Percentiles rank a stretch among this genome's conserved stretches.
phyloP scores from a whole-genome alignment of 2,113 vertebrate species.

The Paedocypris sp. region DNA sequence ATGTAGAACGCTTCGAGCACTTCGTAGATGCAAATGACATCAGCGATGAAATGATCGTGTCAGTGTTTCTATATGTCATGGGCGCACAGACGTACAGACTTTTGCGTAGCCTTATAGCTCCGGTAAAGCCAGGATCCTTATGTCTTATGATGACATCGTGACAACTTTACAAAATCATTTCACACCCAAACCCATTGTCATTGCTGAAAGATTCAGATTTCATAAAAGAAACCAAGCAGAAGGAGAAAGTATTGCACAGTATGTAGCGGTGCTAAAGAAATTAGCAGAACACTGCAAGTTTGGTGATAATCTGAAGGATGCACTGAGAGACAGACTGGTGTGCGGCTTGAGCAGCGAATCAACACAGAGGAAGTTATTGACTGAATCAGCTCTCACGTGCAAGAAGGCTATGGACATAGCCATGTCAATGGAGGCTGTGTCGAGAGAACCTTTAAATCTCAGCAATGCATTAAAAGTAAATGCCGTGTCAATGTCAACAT shows the following conservation, averaged over 20 bases:
- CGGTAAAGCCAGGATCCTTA: background rate
- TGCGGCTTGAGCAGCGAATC: conserved; percentile 44
- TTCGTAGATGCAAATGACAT: background rate
- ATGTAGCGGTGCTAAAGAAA: conserved; percentile 41
- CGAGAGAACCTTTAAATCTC: conserved; percentile 23
- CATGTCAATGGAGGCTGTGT: background rate
- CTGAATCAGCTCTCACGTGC: conserved; percentile 20
- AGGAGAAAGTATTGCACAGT: conserved; percentile 42
- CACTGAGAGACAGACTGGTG: conserved; percentile 47
- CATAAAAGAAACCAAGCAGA: conserved; percentile 33
- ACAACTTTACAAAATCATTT: background rate
- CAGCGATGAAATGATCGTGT: background rate
- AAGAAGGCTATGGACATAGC: conserved; percentile 23
- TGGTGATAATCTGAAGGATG: conserved; percentile 44
- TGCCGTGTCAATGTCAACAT: background rate
- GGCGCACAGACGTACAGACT: background rate
- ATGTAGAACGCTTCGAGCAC: background rate
- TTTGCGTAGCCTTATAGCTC: background rate
- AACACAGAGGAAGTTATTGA: conserved; percentile 41
- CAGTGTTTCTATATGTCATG: background rate
- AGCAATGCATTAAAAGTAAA: background rate
- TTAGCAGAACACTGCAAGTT: conserved; percentile 32
- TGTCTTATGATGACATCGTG: background rate
- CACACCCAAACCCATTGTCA: conserved; percentile 31
- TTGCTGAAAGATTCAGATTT: conserved; percentile 40